Conservation (phyloP, 2,888 invertebrate species). For the Orgyia antiqua region DNA sequence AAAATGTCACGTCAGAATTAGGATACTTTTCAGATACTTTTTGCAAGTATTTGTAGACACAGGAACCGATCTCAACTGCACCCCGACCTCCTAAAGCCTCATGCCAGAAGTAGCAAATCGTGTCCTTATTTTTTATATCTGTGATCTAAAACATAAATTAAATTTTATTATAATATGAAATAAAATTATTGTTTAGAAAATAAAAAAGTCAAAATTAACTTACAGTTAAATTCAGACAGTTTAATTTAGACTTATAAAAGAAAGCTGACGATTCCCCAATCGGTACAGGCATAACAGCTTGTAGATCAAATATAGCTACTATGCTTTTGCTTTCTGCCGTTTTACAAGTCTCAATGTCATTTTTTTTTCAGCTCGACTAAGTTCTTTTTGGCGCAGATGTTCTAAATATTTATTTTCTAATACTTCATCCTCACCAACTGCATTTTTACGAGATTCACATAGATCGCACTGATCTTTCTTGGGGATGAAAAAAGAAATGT, state of each 20-base stretch:
- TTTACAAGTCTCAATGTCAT: conserved; percentile 3
- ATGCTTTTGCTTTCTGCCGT: conserved; percentile 3
- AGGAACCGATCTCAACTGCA: conserved; percentile 17
- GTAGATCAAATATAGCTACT: conserved; percentile 5
- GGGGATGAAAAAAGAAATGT: not conserved
- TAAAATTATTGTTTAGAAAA: not conserved
- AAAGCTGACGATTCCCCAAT: conserved; percentile 11
- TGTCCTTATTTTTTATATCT: conserved; percentile 7
- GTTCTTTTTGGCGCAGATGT: conserved; percentile 2
- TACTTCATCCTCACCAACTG: no score
- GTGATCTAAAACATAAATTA: conserved; percentile 6
- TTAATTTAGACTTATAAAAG: conserved; percentile 13
- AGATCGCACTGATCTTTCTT: not conserved
- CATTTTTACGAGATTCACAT: not conserved
- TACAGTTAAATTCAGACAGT: conserved; percentile 11
- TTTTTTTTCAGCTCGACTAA: conserved; percentile 10
- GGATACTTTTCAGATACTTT: conserved; percentile 10
- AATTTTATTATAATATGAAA: not conserved
- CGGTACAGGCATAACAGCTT: conserved; percentile 5
- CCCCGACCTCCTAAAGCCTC: conserved; percentile 15
- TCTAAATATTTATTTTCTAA: no score
- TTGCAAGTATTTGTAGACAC: conserved; percentile 14
- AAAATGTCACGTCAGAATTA: conserved; percentile 12
- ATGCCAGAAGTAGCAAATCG: conserved; percentile 14
- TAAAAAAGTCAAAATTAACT: conserved; percentile 4